Evolutionary conservation across 2,888 invertebrate species (phyloP), one percentile per base, ranked within the genome.

Genomic region (Carterocephalus palaemon): DNA sequence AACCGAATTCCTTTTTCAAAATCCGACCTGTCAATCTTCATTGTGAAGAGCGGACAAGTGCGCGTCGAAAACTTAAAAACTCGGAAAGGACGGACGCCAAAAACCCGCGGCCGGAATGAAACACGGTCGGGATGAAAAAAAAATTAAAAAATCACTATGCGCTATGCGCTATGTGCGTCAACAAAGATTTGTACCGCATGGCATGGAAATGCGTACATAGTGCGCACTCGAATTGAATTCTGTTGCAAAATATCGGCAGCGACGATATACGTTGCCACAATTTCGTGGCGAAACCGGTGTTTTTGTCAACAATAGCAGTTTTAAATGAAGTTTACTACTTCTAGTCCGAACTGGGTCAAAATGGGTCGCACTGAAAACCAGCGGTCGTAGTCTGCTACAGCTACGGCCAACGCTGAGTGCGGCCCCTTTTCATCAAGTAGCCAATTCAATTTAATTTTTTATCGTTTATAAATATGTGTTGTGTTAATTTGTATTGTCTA

Each of bases 181-280:
- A 42, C 41, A 42, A 42, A 42, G 41, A 42, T 42, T 42, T 42
- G 41, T 9, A 42, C 41, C 41, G 41, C 41, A 42, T 33, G 41
- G 19, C 26, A 36, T 24, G 36, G 20, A 42, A 19, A 26, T 42
- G 26, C 33, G 20, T 13, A 3, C 4, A 4, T 4, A 6, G 7
- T n/a, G 10, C 12, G 13, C 1, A 5, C 16, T 36, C 8, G 26
- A 15, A 42, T 33, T 42, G 19, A 42, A 33, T 26, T 42, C 41
- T 2, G 28, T 28, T 24, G 19, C 19, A 9, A 19, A 33, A 26
- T 33, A 42, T 42, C 7, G 20, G 15, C 16, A 9, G 8, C 8
- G 15, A 2, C 12, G 8, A 15, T 8, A 15, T 16, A 29, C 6
- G 4, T 1, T 4, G 4, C 5, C 8, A 4, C 4, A 16, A 29